Evolutionary conservation across 2,797 vertebrate genomes (phyloP).

Genomic region (Sebastes itinus): DNA sequence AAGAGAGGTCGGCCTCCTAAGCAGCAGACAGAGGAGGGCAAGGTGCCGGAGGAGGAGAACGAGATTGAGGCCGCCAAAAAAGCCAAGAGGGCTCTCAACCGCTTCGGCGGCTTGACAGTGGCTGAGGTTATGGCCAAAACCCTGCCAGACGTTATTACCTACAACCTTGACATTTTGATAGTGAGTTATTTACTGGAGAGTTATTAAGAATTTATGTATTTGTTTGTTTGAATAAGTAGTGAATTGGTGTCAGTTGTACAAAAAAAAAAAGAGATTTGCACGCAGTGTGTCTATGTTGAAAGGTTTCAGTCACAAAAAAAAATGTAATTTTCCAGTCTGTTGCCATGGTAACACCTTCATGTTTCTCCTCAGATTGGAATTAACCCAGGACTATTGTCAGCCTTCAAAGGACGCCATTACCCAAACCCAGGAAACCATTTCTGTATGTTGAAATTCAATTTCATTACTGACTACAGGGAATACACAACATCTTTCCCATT

Average conservation of each 20-base stretch:
- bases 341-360: constrained; percentile 53
- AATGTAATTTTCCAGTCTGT: constrained; percentile 12
- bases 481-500: background rate
- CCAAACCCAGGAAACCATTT: constrained; percentile 99
- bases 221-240: background rate
- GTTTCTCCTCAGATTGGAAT: constrained; percentile 91
- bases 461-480: constrained; percentile 9
- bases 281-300: background rate
- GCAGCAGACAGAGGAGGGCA: constrained; percentile 56
- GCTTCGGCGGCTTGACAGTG: constrained; percentile 95
- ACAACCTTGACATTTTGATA: constrained; percentile 96
- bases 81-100: constrained; percentile 92
- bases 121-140: constrained; percentile 95
- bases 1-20: constrained; percentile 86
- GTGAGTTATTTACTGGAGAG: constrained; percentile 81
- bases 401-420: constrained; percentile 98
- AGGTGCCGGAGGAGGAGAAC: constrained; percentile 85
- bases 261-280: background rate
- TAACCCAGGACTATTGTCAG: constrained; percentile 96
- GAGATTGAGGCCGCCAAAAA: constrained; percentile 85
- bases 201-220: background rate
- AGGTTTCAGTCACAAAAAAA: background rate
- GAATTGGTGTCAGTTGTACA: background rate
- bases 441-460: constrained; percentile 85
- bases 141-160: constrained; percentile 93